Conservation (phyloP, 2,888 invertebrate species). For the Nomada fucata region DNA sequence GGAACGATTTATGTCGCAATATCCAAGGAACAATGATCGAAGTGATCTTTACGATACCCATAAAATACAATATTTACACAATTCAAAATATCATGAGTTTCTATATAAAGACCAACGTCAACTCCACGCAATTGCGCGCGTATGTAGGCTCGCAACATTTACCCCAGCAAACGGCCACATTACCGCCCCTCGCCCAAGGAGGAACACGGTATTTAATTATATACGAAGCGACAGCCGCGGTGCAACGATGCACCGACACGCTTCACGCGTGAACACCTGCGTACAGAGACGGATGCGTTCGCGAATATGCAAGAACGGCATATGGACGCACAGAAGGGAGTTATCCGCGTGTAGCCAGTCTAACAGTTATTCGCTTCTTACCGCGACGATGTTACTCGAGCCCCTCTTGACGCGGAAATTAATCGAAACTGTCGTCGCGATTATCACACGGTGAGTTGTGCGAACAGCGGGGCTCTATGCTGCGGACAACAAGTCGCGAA, state of each 20-base stretch:
- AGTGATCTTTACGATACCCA: not conserved
- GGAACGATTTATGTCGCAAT: no score
- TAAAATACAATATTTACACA: not conserved
- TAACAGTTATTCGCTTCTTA: conserved; percentile 11
- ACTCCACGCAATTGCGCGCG: not conserved
- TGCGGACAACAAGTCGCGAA: conserved; percentile 62
- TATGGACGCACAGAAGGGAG: conserved; percentile 28
- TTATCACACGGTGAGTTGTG: not conserved
- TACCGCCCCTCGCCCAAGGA: not conserved
- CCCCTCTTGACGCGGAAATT: not conserved
- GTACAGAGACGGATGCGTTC: conserved; percentile 23
- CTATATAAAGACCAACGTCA: not conserved
- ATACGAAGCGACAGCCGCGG: conserved; percentile 5
- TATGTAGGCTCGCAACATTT: conserved; percentile 12
- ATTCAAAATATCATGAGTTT: no score
- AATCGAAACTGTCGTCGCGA: conserved; percentile 7
- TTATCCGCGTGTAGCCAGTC: conserved; percentile 4
- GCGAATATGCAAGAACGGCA: conserved; percentile 24
- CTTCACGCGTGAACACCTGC: conserved; percentile 55
- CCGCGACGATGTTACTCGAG: conserved; percentile 6
- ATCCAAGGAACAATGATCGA: not conserved
- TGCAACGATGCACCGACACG: conserved; percentile 28
- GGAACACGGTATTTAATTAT: conserved; percentile 20
- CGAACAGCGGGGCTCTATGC: conserved; percentile 10
- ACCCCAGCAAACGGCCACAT: not conserved